Base-by-base conservation (phyloP, 2,113 vertebrate species). In the Cyanocitta stelleri region DNA sequence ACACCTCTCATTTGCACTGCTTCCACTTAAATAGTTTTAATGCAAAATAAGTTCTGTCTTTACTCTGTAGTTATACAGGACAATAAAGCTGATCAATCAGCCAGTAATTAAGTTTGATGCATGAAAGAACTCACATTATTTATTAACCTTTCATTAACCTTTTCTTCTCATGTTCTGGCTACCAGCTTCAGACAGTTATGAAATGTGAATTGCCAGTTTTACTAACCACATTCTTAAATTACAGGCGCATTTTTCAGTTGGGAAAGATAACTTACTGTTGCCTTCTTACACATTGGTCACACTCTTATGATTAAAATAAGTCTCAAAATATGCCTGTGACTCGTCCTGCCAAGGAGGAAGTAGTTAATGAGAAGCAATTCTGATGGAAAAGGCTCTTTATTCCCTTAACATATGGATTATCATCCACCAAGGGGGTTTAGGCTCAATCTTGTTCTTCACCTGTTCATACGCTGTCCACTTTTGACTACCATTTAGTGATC, bases 131-230 rank as follows among this genome's bases (percentile, higher is more conserved):
- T 88, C 49, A 41, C n/a, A 33, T 93, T 88, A 85, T 80, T 85
- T 91, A 85, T 85, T 76, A 87, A 87, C 49, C 30, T 92, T 93
- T 86, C 82, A 83, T 92, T 93, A 95, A 90, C 79, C 85, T 95
- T 73, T 85, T 24, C 41, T 49, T 92, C n/a, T 88, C 41, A 22
- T 58, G 32, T 93, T 86, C 78, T 83, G 72, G 46, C 75, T 58
- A 3, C 63, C 1, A 15, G 78, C 51, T 90, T 82, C 75, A 69
- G 66, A 49, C 54, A 68, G 11, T 86, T 88, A 80, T 5, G 55
- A 66, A 46, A 69, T 72, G 49, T 44, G 87, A 93, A 85, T 21
- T 69, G 39, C 37, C 67, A 54, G 66, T 84, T 85, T 89, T 87
- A n/a, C 27, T n/a, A 56, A 76, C 44, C 30, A 55, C 61, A 18